Conservation (phyloP, 2,888 invertebrate genomes). For the Callosobruchus maculatus region DNA sequence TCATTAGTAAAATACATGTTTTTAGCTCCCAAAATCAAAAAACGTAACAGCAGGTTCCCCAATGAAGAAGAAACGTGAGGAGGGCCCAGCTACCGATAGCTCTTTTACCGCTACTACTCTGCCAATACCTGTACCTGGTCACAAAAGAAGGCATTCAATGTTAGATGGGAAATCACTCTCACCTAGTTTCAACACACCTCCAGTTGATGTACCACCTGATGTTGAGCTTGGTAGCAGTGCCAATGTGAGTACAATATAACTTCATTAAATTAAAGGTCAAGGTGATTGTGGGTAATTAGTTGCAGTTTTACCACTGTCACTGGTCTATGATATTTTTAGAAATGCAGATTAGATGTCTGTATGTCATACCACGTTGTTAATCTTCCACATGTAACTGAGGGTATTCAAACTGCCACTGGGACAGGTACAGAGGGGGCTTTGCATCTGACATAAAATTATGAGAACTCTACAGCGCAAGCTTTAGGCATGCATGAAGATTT, state of each 20-base stretch:
- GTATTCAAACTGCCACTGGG: no score
- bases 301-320: no score
- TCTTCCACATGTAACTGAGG: no score
- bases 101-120: slow-evolving; percentile 36
- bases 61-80: slow-evolving; percentile 47
- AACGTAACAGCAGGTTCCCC: slow-evolving; percentile 50
- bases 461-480: no score
- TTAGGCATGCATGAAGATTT: no score
- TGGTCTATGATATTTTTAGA: no score
- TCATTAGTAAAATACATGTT: background rate
- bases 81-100: slow-evolving; percentile 14
- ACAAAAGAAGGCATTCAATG: slow-evolving; percentile 45
- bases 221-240: slow-evolving; percentile 23
- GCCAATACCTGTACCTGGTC: slow-evolving; percentile 45
- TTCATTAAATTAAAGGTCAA: background rate
- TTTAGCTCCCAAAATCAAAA: slow-evolving; percentile 39
- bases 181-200: slow-evolving; percentile 44
- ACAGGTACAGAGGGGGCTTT: no score
- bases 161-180: slow-evolving; percentile 43
- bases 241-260: no score
- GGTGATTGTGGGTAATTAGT: slow-evolving; percentile 1
- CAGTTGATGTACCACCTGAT: slow-evolving; percentile 64
- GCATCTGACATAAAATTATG: no score
- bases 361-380: no score
- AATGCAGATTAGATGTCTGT: no score